These are phyloP conservation scores for Chrysopa pallens DNA, from an alignment of 1,140 invertebrate species.

Conservation along the genomic window DNA sequence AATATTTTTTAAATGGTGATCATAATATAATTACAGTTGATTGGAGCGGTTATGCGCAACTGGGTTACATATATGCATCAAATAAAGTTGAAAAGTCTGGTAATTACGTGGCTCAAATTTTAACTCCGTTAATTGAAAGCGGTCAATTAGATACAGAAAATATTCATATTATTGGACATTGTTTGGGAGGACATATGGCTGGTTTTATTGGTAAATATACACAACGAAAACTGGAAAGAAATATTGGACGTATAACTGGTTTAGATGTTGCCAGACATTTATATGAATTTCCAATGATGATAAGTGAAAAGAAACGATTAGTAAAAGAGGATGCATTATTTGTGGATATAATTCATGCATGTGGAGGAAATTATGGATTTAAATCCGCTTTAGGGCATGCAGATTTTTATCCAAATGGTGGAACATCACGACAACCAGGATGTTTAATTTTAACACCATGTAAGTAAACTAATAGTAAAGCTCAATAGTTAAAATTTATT, in stretches of 20 bases:
- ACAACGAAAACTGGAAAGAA: constrained; percentile 22
- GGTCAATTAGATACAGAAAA: constrained; percentile 11
- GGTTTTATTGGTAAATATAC: constrained; percentile 46
- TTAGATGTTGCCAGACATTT: constrained; percentile 53
- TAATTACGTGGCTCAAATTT: too few relatives aligned
- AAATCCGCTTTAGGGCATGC: constrained; percentile 41
- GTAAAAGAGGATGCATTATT: constrained; percentile 43
- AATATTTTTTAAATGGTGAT: too few relatives aligned
- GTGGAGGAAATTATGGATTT: constrained; percentile 41
- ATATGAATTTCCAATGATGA: constrained; percentile 26
- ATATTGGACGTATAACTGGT: constrained; percentile 40
- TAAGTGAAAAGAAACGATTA: constrained; percentile 31
- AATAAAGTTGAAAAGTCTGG: too few relatives aligned
- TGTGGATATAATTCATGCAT: constrained; percentile 57
- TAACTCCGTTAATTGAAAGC: too few relatives aligned
- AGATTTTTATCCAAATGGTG: constrained; percentile 73
- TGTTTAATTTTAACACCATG: constrained; percentile 33
- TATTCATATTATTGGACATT: constrained; percentile 67
- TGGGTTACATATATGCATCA: too few relatives aligned
- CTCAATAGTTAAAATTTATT: too few relatives aligned
- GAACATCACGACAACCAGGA: constrained; percentile 49
- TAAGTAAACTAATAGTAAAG: background rate
- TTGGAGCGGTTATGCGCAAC: too few relatives aligned
- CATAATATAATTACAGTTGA: too few relatives aligned
- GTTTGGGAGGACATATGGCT: constrained; percentile 67